Evolutionary conservation across 37 sponge, comb jelly and placozoan genomes (phyloP), one percentile per base, ranked within the genome.

Genomic region (Agelas oroides): DNA sequence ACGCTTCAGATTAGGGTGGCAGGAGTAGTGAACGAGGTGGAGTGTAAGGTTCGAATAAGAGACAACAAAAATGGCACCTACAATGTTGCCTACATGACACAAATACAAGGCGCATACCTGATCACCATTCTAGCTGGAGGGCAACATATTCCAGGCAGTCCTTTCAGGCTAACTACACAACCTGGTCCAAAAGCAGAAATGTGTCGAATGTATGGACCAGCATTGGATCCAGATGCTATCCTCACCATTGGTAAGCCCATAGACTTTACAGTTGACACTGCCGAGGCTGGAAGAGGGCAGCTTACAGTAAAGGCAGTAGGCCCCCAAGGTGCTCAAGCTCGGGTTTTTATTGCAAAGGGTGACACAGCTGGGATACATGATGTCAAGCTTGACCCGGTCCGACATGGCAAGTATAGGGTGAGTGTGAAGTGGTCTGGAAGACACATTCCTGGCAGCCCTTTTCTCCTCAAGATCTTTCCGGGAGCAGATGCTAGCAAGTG

Each of bases 41-140:
- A 90, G 55, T 72, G 85, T 54, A 78, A 75, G 40, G 91, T 94
- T 0, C 76, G 90, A 15, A 71, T 58, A 19, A 64, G 89, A 30
- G 95, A 94, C 70, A 94, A 94, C 83, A 56, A 80, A 19, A 81
- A 94, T 73, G 91, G 95, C 1, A 79, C 89, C 16, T 94, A 94
- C 73, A 83, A 80, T 46, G 83, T 94, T 33, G 91, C 89, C 28
- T 94, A 94, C 52, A 63, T 94, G 20, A 84, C 76, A 14, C 75
- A 73, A 23, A 38, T 35, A 2, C 82, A 77, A 18, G 95, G 95
- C 5, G 76, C 91, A 0, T 94, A 94, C 46, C 76, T 94, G 37
- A 77, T 94, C 52, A 35, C 56, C 30, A 65, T 94, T 35, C 62
- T 58, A 33, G 78, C 68, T 3, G 63, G 41, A 38, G 95, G 69